These are phyloP conservation scores for Apis cerana DNA, from an alignment of 1,140 invertebrate genomes.

Conservation along the genomic window DNA sequence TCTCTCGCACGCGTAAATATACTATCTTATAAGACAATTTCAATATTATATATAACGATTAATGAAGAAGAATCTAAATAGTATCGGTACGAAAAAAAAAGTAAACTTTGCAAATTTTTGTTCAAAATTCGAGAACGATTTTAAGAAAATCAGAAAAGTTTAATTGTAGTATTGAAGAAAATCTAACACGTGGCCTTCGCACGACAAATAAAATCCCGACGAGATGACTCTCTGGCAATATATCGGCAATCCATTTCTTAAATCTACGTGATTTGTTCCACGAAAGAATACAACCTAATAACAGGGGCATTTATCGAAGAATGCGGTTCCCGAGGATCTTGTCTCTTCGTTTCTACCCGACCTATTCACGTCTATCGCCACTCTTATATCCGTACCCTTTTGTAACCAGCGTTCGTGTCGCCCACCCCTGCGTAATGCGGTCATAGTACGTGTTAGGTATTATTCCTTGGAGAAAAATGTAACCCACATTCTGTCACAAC, in stretches of 20 bases:
- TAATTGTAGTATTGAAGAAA: background rate
- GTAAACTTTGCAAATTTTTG: background rate
- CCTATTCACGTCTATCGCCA: constrained; percentile 14
- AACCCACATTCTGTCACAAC: constrained; percentile 43
- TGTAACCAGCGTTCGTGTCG: constrained; percentile 14
- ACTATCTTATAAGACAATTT: constrained; percentile 29
- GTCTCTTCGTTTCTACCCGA: constrained; percentile 23
- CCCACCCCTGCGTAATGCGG: constrained; percentile 41
- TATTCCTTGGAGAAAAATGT: constrained; percentile 44
- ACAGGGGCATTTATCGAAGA: constrained; percentile 47
- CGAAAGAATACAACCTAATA: constrained; percentile 58
- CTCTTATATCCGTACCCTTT: background rate
- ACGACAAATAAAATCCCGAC: background rate
- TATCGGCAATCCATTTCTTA: constrained; percentile 43
- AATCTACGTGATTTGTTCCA: constrained; percentile 49
- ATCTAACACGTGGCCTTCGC: background rate
- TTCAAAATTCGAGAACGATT: background rate
- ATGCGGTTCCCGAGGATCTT: constrained; percentile 24
- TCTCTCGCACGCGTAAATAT: background rate
- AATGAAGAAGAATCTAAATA: background rate
- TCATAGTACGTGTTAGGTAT: constrained; percentile 35
- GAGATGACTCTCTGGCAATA: constrained; percentile 19
- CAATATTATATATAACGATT: constrained; percentile 47
- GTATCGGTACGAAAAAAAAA: background rate
- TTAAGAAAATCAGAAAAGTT: background rate